phyloP scores from a whole-genome alignment of 2,113 vertebrate species.

The Felis chaus region DNA sequence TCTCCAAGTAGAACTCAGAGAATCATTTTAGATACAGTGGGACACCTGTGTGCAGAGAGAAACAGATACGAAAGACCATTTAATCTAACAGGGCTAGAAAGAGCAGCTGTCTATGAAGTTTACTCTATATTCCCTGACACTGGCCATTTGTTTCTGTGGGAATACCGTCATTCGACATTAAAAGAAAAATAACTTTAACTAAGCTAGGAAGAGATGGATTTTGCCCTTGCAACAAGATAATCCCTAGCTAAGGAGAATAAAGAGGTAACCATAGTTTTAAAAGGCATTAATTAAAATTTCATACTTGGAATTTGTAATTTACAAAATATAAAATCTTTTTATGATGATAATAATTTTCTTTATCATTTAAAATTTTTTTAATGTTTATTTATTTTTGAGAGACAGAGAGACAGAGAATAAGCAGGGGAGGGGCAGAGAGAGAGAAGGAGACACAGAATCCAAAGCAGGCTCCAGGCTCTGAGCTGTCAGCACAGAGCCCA shows the following conservation, averaged over 20 bases:
- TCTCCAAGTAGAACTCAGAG: neutral
- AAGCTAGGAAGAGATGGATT: neutral
- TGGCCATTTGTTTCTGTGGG: neutral
- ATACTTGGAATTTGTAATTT: neutral
- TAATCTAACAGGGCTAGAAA: neutral
- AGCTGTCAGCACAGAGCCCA: too few species aligned
- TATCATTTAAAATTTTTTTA: neutral
- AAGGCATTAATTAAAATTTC: neutral
- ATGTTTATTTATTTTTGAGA: too few species aligned
- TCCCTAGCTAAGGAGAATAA: neutral
- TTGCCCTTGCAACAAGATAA: neutral
- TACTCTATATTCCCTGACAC: neutral
- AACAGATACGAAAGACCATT: neutral
- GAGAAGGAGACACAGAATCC: too few species aligned
- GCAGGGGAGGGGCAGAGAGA: too few species aligned
- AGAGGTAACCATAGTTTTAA: neutral
- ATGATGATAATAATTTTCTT: neutral
- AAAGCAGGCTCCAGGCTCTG: too few species aligned
- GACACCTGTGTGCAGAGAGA: neutral
- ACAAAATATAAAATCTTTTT: neutral
- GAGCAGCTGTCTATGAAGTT: neutral
- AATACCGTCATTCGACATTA: neutral
- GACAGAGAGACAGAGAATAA: too few species aligned
- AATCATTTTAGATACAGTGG: neutral
- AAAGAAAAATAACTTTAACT: neutral